Base-by-base conservation (phyloP, 2,888 invertebrate species). In the Maniola hyperantus region DNA sequence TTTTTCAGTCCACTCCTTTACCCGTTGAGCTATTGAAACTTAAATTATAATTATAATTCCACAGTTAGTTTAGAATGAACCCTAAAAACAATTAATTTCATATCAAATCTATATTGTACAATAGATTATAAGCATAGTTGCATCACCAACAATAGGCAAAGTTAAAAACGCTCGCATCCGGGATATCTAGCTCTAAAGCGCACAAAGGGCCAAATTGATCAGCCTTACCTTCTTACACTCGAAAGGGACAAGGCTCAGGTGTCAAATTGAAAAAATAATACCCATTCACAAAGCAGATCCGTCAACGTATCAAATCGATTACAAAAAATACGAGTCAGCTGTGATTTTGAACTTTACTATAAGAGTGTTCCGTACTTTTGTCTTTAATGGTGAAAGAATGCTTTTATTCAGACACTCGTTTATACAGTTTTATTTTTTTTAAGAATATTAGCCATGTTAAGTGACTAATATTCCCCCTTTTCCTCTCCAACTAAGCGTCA, bases 231-330 rank as follows among this genome's bases (percentile, higher is more conserved):
- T 79, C 77, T 75, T 77, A 82, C 77, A 77, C 77, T 79, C 77
- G 75, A 83, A 85, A 86, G 78, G 84, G 85, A 85, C 74, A 74
- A 81, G 80, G 83, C 88, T 91, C 91, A 90, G 91, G 91, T 91
- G 91, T 91, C 89, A 89, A 77, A 77, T 79, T 74, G 80, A 78
- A 80, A 82, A 80, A 83, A 84, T 81, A 82, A 82, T 84, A 78
- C 75, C 80, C 80, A 86, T 84, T 85, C 83, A 88, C 76, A 77
- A 77, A 73, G 69, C 77, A 81, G 79, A 86, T 85, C 83, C 85
- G 88, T 88, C 89, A 85, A 83, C 85, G 88, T 87, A 90, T 90
- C 89, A 88, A 85, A 87, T 84, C 83, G 71, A 74, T 77, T 78
- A 79, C 26, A 62, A 61, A 51, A 62, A 62, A 53, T 53, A 51